Evolutionary conservation across 2,797 vertebrate species (phyloP).

Genomic region (Luscinia luscinia): DNA sequence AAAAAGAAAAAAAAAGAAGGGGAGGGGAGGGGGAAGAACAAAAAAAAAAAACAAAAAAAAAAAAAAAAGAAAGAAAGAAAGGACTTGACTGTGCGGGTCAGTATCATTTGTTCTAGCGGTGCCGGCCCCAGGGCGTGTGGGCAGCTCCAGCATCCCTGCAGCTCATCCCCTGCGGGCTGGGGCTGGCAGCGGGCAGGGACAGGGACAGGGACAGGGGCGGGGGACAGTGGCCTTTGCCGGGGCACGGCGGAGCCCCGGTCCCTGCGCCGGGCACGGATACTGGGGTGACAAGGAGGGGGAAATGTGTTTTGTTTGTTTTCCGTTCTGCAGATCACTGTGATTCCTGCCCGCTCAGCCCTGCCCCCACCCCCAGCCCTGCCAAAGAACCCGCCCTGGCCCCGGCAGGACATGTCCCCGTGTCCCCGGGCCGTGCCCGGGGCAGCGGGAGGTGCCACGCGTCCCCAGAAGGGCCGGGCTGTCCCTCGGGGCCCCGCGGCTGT

Average conservation of each 20-base stretch:
- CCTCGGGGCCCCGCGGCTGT: background rate
- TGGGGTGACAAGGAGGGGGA: background rate
- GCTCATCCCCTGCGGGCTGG: background rate
- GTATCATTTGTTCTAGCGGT: conserved; percentile 35
- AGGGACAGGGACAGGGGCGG: background rate
- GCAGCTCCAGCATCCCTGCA: background rate
- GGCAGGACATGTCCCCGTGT: background rate
- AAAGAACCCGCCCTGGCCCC: background rate
- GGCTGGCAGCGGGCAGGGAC: background rate
- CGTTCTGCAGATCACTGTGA: conserved; percentile 62
- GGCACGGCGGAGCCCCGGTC: background rate
- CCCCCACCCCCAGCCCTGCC: background rate
- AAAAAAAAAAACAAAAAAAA: too few relatives aligned
- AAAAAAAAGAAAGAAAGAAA: background rate
- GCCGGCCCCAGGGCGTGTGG: background rate
- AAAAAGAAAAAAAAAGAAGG: background rate
- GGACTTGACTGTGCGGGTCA: conserved; percentile 50
- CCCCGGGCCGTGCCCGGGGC: background rate
- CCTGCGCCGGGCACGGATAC: background rate
- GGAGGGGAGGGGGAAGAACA: too few relatives aligned
- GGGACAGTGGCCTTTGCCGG: background rate
- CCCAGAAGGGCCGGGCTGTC: background rate
- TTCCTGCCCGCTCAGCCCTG: background rate
- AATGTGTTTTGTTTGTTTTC: conserved; percentile 45
- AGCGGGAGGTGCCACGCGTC: background rate